phyloP scores from a whole-genome alignment of 2,888 invertebrate genomes.

The Diploptera punctata region DNA sequence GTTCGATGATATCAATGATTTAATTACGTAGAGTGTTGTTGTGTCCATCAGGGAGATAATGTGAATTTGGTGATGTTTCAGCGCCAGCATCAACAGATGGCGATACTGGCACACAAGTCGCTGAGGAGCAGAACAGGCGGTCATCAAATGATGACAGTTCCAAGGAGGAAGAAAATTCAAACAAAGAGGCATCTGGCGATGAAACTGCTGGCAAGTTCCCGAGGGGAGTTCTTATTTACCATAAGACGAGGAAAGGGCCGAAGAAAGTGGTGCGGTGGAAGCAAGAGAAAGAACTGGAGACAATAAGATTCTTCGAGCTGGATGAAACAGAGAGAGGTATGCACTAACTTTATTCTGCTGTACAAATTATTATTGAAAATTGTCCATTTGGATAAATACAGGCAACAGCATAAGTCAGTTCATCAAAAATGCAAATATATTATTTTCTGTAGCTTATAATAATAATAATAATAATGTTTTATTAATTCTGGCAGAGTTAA shows the following conservation, averaged over 20 bases:
- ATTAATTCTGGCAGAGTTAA: too few relatives aligned
- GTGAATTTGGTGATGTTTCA: too few relatives aligned
- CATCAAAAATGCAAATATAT: too few relatives aligned
- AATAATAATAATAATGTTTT: too few relatives aligned
- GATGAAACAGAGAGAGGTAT: conserved; percentile 90
- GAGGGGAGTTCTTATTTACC: conserved; percentile 74
- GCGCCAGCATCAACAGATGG: neutral
- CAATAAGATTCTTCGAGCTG: conserved; percentile 88
- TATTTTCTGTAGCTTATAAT: too few relatives aligned
- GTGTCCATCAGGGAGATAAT: too few relatives aligned
- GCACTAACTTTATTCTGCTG: too few relatives aligned
- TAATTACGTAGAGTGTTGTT: too few relatives aligned
- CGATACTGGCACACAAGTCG: neutral
- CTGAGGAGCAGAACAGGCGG: conserved; percentile 15
- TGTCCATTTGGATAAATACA: too few relatives aligned
- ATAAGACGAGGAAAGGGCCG: conserved; percentile 73
- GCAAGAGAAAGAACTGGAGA: conserved; percentile 78
- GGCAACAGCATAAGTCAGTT: too few relatives aligned
- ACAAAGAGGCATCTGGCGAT: conserved; percentile 1
- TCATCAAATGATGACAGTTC: conserved; percentile 9
- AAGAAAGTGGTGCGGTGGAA: conserved; percentile 86
- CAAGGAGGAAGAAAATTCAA: neutral
- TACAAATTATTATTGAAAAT: too few relatives aligned
- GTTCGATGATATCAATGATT: too few relatives aligned
- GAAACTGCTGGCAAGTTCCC: neutral